These are phyloP conservation scores for Tipula vernalis DNA, from an alignment of 2,888 invertebrate species.

Conservation along the genomic window DNA sequence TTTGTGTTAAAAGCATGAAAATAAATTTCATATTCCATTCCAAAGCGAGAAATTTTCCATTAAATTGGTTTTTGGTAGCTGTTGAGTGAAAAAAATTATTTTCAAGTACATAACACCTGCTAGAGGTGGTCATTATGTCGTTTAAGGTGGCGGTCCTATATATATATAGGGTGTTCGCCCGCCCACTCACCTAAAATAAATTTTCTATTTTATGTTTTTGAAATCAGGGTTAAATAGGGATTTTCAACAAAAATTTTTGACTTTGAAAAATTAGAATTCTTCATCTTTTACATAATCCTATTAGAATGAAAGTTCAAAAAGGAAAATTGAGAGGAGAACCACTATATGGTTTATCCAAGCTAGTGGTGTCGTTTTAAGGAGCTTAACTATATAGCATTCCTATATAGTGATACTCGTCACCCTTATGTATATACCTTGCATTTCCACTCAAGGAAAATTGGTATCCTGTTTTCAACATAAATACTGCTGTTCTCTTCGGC, in stretches of 20 bases:
- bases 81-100: not conserved
- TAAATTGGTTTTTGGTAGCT: not conserved
- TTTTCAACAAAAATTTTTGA: not conserved
- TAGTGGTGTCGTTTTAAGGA: not conserved
- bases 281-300: conserved; percentile 4
- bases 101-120: not conserved
- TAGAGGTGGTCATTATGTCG: not conserved
- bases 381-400: not conserved
- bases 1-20: not conserved
- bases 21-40: not conserved
- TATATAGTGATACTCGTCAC: not conserved
- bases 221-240: not conserved
- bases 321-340: not conserved
- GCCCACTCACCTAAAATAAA: not conserved
- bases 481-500: not conserved
- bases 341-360: not conserved
- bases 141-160: not conserved
- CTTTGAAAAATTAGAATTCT: not conserved
- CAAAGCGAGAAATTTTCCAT: not conserved
- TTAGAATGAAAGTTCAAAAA: not conserved
- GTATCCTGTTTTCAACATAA: not conserved
- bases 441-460: not conserved
- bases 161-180: not conserved
- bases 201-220: not conserved
- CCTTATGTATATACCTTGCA: not conserved